Evolutionary conservation across 2,888 invertebrate genomes (phyloP).

Genomic region (Ischnus inquisitorius): DNA sequence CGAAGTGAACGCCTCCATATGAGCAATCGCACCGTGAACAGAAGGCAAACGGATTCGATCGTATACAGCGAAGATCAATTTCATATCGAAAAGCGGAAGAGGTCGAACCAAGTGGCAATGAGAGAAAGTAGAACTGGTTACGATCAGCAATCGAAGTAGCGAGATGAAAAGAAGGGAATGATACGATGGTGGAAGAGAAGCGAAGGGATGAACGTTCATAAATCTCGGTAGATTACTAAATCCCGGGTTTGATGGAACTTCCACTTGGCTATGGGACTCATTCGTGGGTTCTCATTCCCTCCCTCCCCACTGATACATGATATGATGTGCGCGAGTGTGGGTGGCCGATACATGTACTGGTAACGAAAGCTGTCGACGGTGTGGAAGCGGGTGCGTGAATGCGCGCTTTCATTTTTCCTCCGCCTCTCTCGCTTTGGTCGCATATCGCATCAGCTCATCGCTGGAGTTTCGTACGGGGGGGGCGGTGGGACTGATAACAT

Average conservation of each 20-base stretch:
- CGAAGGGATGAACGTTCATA: constrained; percentile 84
- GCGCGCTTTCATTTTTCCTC: constrained; percentile 61
- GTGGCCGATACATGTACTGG: constrained; percentile 53
- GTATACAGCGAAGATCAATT: constrained; percentile 71
- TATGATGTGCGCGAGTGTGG: constrained; percentile 49
- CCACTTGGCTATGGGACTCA: constrained; percentile 69
- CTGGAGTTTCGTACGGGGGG: constrained; percentile 75
- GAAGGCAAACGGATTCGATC: constrained; percentile 70
- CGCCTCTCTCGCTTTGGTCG: constrained; percentile 69
- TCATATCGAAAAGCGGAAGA: constrained; percentile 70
- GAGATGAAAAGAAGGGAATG: constrained; percentile 69
- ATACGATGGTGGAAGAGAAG: constrained; percentile 70
- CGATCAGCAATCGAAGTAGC: constrained; percentile 61
- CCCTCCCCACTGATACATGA: constrained; percentile 46
- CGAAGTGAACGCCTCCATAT: not conserved
- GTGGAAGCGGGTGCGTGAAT: constrained; percentile 63
- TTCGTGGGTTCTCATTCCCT: constrained; percentile 26
- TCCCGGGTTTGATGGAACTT: constrained; percentile 84
- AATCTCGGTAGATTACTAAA: constrained; percentile 85
- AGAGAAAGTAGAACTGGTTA: constrained; percentile 43
- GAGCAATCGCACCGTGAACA: constrained; percentile 62
- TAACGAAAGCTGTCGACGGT: constrained; percentile 41
- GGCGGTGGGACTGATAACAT: constrained; percentile 84
- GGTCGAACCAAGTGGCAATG: constrained; percentile 52
- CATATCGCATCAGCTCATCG: constrained; percentile 83